These are phyloP conservation scores for Microctenopoma lineatum DNA, from an alignment of 2,797 vertebrate species.

Conservation along the genomic window DNA sequence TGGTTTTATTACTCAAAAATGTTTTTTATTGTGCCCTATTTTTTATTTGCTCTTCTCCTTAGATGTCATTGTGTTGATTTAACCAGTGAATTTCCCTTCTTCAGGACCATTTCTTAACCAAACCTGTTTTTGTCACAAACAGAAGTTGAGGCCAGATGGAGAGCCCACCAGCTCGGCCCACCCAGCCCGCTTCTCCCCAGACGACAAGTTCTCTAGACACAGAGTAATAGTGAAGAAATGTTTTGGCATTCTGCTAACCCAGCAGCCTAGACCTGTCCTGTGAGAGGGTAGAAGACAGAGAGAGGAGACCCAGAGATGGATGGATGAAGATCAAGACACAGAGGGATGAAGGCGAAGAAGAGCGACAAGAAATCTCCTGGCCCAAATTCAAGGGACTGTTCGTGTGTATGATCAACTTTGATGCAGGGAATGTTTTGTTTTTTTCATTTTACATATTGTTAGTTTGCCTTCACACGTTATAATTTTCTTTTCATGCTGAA, in stretches of 20 bases:
- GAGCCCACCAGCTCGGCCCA: no score
- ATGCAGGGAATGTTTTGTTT: no score
- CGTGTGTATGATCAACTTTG: neutral
- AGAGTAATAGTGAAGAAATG: slow-evolving; percentile 90
- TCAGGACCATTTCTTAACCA: no score
- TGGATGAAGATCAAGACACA: neutral
- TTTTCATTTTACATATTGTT: neutral
- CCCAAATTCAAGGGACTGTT: neutral
- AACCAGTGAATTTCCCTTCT: no score
- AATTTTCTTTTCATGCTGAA: slow-evolving; percentile 35
- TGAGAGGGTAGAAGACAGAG: slow-evolving; percentile 49
- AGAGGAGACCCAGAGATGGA: neutral
- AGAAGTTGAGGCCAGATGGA: no score
- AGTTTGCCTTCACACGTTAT: neutral
- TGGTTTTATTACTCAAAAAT: no score
- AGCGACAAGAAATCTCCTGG: neutral
- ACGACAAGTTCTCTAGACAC: slow-evolving; percentile 93
- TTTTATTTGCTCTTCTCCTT: no score
- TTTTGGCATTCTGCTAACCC: slow-evolving; percentile 89
- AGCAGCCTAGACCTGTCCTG: slow-evolving; percentile 87
- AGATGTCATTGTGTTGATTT: no score
- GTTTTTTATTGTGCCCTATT: no score
- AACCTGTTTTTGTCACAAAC: no score
- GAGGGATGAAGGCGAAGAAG: neutral
- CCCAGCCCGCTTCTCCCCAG: slow-evolving; percentile 53